Evolutionary conservation across 2,888 invertebrate genomes (phyloP), one percentile per base, ranked within the genome.

Genomic region (Dorcus parallelipipedus): DNA sequence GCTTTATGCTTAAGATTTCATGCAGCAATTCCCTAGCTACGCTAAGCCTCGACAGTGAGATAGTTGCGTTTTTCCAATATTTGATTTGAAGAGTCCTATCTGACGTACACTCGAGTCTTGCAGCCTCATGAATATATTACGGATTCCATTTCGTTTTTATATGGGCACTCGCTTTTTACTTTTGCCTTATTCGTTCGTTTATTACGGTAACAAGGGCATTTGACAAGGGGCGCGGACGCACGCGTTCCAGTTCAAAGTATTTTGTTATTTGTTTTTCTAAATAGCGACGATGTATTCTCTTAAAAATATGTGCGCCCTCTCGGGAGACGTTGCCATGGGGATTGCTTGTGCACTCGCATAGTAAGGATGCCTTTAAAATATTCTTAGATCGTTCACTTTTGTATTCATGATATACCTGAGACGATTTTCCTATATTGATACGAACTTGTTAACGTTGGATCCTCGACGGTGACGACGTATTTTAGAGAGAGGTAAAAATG

Each of bases 161-260:
- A 17, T 5, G 17, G 42, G 42, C 42, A 9, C 42, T 7, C 42
- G 42, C 10, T 42, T 42, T 5, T 42, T 42, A 42, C 14, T 42
- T 42, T 42, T 14, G 45, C 23, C 23, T 45, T 45, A 45, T 45
- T 45, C 45, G 17, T 45, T 20, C 23, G 45, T 45, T 45, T 45
- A 45, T 45, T 45, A 45, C 17, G 45, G 45, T 45, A 45, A 45
- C 41, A 59, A 54, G 59, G 49, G 59, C 52, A 59, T 59, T 56
- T 59, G 59, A 59, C 56, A 59, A 51, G 55, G 26, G 26, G 7
- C 26, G 26, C 26, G 26, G 26, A 33, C 26, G 26, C 26, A 7
- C 26, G 26, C 26, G 26, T 33, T 33, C 26, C 26, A 7, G 26
- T 33, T 33, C 26, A 33, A 33, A 33, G 26, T 41, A 41, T 41